Evolutionary conservation across 2,797 vertebrate species (phyloP).

Genomic region (Pelodytes ibericus): DNA sequence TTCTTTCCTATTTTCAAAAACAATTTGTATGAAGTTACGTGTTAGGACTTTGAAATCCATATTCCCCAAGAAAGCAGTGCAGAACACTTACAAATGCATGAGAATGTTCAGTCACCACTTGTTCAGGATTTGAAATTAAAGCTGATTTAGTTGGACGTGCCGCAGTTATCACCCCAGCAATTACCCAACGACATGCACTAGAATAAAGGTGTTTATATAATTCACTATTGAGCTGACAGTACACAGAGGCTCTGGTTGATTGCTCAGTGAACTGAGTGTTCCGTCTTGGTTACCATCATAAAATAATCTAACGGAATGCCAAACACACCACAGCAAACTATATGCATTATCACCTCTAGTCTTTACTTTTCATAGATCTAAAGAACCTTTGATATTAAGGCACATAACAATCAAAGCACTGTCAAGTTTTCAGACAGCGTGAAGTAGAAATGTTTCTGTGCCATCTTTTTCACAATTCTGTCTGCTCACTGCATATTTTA

Average conservation of each 20-base stretch:
- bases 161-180: conserved; percentile 21
- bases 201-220: conserved; percentile 21
- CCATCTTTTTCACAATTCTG: not conserved
- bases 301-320: conserved; percentile 34
- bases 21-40: not conserved
- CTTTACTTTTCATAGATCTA: conserved; percentile 14
- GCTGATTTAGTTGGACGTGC: not conserved
- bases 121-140: conserved; percentile 13
- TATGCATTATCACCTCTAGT: conserved; percentile 38
- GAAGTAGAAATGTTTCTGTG: not conserved
- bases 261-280: conserved; percentile 13
- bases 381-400: conserved; percentile 10
- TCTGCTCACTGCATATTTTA: not conserved
- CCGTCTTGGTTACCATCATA: conserved; percentile 22
- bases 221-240: conserved; percentile 2
- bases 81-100: conserved; percentile 7
- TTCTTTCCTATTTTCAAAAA: not conserved
- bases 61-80: not conserved
- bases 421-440: not conserved
- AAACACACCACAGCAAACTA: conserved; percentile 30
- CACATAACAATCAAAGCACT: conserved; percentile 24
- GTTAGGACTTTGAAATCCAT: not conserved
- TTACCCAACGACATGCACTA: conserved; percentile 21
- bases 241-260: conserved; percentile 16
- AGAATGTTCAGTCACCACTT: not conserved